Conservation (phyloP, 1,140 invertebrate genomes). For the Platyscapa corneri region DNA sequence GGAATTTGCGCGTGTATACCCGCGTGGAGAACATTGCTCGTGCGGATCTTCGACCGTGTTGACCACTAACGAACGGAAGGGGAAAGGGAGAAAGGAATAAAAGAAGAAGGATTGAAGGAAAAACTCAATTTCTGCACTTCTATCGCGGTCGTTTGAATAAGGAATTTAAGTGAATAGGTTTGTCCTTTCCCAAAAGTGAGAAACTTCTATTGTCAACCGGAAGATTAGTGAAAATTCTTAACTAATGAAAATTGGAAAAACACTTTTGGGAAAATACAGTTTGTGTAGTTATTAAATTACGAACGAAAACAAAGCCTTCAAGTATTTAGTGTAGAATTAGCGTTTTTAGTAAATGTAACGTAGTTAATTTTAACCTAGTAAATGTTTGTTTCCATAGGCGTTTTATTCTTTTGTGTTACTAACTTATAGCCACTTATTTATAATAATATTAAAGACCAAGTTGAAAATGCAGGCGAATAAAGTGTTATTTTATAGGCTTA, state of each 20-base stretch:
- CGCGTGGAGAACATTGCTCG: too few relatives aligned
- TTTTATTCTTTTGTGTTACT: too few relatives aligned
- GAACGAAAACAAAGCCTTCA: not conserved
- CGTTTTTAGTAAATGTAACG: not conserved
- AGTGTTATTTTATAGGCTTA: too few relatives aligned
- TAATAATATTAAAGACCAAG: too few relatives aligned
- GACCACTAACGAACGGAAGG: constrained; percentile 5
- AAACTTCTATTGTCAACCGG: not conserved
- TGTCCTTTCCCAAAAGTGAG: constrained; percentile 7
- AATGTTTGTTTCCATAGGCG: too few relatives aligned
- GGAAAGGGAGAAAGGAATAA: not conserved
- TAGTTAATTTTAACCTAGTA: too few relatives aligned
- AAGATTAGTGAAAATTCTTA: constrained; percentile 12
- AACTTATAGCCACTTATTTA: too few relatives aligned
- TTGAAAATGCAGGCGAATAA: too few relatives aligned
- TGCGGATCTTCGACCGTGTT: not conserved
- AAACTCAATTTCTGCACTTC: constrained; percentile 34
- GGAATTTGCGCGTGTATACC: not conserved
- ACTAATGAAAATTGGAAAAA: not conserved
- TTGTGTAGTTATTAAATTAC: not conserved
- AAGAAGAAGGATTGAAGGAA: not conserved
- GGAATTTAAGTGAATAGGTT: not conserved
- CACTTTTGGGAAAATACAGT: not conserved
- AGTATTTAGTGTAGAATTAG: not conserved
- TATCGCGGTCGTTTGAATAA: constrained; percentile 9